Evolutionary conservation across 2,888 invertebrate species (phyloP).

Genomic region (Melipona bicolor): DNA sequence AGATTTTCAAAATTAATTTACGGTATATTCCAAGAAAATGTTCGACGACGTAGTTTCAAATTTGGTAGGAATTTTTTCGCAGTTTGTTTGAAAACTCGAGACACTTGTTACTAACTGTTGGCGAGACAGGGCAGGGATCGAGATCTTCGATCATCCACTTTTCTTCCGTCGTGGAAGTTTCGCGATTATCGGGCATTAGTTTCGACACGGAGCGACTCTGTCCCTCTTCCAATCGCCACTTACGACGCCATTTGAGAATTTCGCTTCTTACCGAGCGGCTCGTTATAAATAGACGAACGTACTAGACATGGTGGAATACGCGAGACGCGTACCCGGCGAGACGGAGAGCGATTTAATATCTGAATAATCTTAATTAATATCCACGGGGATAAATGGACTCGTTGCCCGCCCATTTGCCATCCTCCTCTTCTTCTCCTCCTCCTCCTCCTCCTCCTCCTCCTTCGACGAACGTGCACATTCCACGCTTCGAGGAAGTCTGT

Average conservation of each 20-base stretch:
- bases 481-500: neutral
- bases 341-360: slow-evolving; percentile 31
- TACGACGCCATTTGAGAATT: slow-evolving; percentile 62
- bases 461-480: neutral
- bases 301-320: slow-evolving; percentile 60
- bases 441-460: no score
- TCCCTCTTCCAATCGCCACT: slow-evolving; percentile 24
- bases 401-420: neutral
- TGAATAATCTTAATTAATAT: slow-evolving; percentile 44
- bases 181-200: neutral
- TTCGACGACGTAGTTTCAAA: no score
- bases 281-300: slow-evolving; percentile 71
- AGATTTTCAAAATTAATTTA: no score
- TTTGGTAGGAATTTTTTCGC: no score
- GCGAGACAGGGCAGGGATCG: neutral
- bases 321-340: slow-evolving; percentile 29
- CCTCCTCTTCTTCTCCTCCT: neutral
- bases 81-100: no score
- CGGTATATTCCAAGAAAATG: no score
- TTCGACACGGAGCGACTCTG: slow-evolving; percentile 11
- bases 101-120: no score
- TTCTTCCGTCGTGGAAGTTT: neutral
- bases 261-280: slow-evolving; percentile 57
- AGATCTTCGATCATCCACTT: neutral
- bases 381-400: slow-evolving; percentile 9